A percentile compares a stretch with the other conserved stretches of the same genome.
Conservation (phyloP, 2,888 invertebrate species). For the Phalangium opilio region DNA sequence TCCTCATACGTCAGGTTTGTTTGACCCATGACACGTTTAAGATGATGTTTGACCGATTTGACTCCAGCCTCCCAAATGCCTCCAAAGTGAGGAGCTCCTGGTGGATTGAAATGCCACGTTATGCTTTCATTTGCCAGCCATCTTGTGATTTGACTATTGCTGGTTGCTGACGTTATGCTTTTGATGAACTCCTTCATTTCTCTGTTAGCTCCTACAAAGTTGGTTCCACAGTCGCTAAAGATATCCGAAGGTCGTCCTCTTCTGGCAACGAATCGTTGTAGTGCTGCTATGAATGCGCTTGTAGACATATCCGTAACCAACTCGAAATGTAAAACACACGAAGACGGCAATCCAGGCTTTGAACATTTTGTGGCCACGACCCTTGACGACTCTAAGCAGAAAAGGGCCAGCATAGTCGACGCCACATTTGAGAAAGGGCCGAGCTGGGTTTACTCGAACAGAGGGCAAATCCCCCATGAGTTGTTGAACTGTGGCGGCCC, state of each 20-base stretch:
- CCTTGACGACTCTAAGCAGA: constrained; percentile 1
- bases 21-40: constrained; percentile 20
- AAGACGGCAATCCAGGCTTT: constrained; percentile 12
- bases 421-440: constrained; percentile 1
- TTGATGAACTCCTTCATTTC: constrained; percentile 6
- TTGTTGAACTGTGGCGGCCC: not conserved
- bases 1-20: constrained; percentile 25
- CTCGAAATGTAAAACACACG: constrained; percentile 15
- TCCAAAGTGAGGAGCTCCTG: constrained; percentile 15
- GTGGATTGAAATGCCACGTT: constrained; percentile 20
- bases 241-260: too few relatives aligned
- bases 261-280: constrained; percentile 10
- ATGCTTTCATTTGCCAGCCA: constrained; percentile 12
- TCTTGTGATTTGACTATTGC: not conserved
- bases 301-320: constrained; percentile 14
- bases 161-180: too few relatives aligned
- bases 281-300: constrained; percentile 14
- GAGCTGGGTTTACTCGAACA: not conserved
- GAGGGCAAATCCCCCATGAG: constrained; percentile 7
- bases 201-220: constrained; percentile 16
- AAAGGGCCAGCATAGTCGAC: constrained; percentile 10
- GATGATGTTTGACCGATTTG: constrained; percentile 12
- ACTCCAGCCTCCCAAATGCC: constrained; percentile 18
- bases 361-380: not conserved
- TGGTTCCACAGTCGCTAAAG: constrained; percentile 18